Conservation (phyloP, 2,888 invertebrate genomes). For the Parnassius apollo region DNA sequence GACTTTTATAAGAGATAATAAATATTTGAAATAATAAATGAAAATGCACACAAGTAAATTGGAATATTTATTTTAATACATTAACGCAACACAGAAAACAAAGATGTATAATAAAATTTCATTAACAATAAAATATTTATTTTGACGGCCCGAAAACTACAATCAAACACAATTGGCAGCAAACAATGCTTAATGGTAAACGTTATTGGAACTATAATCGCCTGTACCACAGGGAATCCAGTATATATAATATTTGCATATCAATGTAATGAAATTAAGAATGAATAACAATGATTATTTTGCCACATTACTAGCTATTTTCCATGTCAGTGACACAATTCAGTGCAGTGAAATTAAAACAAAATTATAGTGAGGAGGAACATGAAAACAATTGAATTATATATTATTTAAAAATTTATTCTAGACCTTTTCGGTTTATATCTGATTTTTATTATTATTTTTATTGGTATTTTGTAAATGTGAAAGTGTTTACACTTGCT, state of each 20-base stretch:
- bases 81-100: background rate
- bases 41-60: no score
- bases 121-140: background rate
- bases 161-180: background rate
- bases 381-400: no score
- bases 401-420: no score
- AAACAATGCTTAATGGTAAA: no score
- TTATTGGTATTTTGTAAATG: no score
- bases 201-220: background rate
- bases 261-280: constrained; percentile 5
- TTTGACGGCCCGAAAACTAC: background rate
- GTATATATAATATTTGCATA: constrained; percentile 1
- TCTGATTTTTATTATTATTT: no score
- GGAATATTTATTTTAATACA: no score
- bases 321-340: constrained; percentile 1
- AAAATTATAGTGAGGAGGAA: background rate
- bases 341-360: background rate
- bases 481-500: no score
- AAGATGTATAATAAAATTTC: background rate
- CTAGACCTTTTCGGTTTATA: no score
- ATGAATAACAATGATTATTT: constrained; percentile 3
- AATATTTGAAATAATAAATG: no score
- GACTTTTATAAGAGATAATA: no score
- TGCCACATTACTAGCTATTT: constrained; percentile 6
- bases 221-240: background rate